Evolutionary conservation across 1,140 invertebrate genomes (phyloP).

Genomic region (Euglossa dilemma): DNA sequence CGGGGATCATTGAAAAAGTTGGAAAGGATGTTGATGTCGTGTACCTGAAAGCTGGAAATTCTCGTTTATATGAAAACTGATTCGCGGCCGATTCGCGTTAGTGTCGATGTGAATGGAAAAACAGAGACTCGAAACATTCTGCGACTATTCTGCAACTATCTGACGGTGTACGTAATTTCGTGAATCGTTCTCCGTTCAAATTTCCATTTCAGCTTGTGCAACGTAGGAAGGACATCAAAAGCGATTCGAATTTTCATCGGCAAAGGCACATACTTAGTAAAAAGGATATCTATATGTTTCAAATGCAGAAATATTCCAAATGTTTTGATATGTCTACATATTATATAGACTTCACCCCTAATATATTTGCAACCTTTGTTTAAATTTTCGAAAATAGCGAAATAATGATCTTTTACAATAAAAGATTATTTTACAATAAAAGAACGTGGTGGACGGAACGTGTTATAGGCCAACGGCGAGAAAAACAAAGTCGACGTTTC

Average conservation of each 20-base stretch:
- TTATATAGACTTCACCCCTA: no score
- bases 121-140: slow-evolving; percentile 14
- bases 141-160: slow-evolving; percentile 18
- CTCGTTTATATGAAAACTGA: slow-evolving; percentile 32
- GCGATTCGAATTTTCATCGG: no score
- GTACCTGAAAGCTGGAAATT: slow-evolving; percentile 11
- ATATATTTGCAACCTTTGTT: no score
- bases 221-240: no score
- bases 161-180: not conserved
- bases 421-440: no score
- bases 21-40: slow-evolving; percentile 24
- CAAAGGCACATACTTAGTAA: no score
- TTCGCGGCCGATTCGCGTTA: slow-evolving; percentile 5
- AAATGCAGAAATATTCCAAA: no score
- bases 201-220: not conserved
- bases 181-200: not conserved
- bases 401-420: no score
- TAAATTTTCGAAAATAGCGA: no score
- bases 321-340: no score
- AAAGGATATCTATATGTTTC: no score
- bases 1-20: slow-evolving; percentile 45
- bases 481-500: not conserved
- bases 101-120: not conserved
- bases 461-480: not conserved
- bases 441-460: no score